Percentiles rank a stretch among this genome's conserved stretches.
phyloP scores from a whole-genome alignment of 2,888 invertebrate species.

The Pseudolycoriella hygida region DNA sequence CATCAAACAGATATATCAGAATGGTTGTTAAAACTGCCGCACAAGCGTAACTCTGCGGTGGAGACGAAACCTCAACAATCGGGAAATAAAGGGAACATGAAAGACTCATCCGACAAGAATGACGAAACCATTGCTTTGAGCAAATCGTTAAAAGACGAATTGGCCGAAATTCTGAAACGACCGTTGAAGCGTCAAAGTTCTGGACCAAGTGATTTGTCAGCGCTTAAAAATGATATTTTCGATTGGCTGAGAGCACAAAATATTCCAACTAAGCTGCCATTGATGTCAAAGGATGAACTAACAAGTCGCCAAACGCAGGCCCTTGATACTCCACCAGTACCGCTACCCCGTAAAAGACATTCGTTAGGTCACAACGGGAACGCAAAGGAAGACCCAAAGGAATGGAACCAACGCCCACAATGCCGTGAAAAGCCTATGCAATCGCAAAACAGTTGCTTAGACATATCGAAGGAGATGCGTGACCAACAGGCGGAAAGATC shows the following conservation, averaged over 20 bases:
- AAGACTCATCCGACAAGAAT: background rate
- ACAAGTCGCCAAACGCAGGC: background rate
- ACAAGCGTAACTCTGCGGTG: conserved; percentile 15
- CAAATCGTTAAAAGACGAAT: conserved; percentile 18
- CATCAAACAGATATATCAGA: conserved; percentile 27
- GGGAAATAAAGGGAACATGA: background rate
- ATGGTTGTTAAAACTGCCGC: conserved; percentile 24
- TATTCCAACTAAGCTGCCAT: background rate
- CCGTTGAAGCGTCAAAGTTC: conserved; percentile 27
- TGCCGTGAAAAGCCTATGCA: conserved; percentile 24
- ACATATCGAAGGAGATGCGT: conserved; percentile 13
- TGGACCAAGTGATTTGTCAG: conserved; percentile 26
- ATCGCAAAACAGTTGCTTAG: conserved; percentile 15
- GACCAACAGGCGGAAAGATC: conserved; percentile 10
- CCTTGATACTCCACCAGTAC: conserved; percentile 9
- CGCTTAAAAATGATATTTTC: conserved; percentile 27
- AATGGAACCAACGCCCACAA: conserved; percentile 28
- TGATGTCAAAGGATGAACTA: background rate
- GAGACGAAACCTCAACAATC: background rate
- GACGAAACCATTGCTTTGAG: background rate
- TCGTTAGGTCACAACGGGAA: conserved; percentile 26
- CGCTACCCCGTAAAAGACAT: conserved; percentile 24
- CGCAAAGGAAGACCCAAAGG: conserved; percentile 18
- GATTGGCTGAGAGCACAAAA: conserved; percentile 27
- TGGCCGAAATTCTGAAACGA: conserved; percentile 26